Evolutionary conservation across 2,797 vertebrate species (phyloP), one percentile per base, ranked within the genome.

Genomic region (Lagodon rhomboides): DNA sequence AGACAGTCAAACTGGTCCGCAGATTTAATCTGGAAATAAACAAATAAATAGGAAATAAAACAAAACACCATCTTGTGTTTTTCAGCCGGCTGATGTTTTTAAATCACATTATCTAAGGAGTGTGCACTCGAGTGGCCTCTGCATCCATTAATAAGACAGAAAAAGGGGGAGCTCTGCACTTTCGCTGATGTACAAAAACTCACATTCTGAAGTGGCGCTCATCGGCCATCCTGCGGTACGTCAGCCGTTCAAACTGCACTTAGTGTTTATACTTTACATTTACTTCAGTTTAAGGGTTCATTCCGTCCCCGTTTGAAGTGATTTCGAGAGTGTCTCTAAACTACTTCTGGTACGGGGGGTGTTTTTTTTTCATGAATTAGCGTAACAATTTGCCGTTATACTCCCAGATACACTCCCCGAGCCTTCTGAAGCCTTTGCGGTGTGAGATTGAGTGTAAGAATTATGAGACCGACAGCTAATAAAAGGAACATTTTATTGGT

Each of bases 61-160:
- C 34, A 61, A 51, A 53, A 25, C 16, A 77, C 22, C 27, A 50
- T 38, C 11, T 44, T 55, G n/a, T 55, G n/a, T 83, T 80, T 80
- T 84, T 75, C 43, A 58, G 55, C 77, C 68, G 53, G 67, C 55
- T 73, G 18, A 78, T 79, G 69, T 71, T 77, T 87, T 85, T 25
- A 87, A 85, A 89, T 87, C 43, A 30, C 58, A 86, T 92, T 89
- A 90, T 80, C 56, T 75, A 70, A 77, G 83, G 58, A 72, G 80
- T 56, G 73, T 72, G 64, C 78, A 62, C 58, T 84, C 84, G 55
- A 79, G 71, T 43, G 65, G 41, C 62, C 53, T 53, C 76, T 74
- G 38, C 73, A 73, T 67, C 84, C 84, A 77, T 84, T 83, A 88
- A 83, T 85, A 53, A 38, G 12, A 55, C 50, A 55, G 61, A 38